Base-by-base conservation (phyloP, 1,140 invertebrate genomes). In the Reticulitermes speratus region DNA sequence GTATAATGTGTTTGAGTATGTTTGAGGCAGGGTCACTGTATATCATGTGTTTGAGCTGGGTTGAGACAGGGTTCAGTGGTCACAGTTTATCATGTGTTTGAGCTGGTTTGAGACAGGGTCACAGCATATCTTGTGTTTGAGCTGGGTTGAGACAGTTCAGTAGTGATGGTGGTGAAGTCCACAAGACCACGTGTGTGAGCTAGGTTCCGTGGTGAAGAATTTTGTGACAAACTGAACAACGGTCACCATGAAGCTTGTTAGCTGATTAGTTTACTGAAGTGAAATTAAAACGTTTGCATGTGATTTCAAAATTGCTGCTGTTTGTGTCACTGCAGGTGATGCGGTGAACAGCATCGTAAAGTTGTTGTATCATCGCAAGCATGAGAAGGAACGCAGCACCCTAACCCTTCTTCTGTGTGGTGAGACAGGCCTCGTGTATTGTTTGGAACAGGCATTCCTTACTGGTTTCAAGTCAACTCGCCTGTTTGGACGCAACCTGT, bases 341-440 rank as follows among this genome's bases (percentile, higher is more conserved):
- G 96, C 97, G 88, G 97, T 99, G 0, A 99, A 99, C 92, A 96
- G 96, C 25, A 96, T 99, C 88, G 97, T 99, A 0, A 99, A 99
- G 92, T 98, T 98, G 93, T 98, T 97, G 90, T 98, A 98, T 89
- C 92, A 95, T 86, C 93, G 94, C 30, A 96, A 95, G 88, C 93
- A 94, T 14, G 94, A 95, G 87, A 97, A 98, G 90, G 93, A 93
- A 86, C 92, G 93, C 88, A 94, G 95, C 59, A 97, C 95, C 86
- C 91, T 99, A 52, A 99, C 98, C 30, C 95, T 96, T 82, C 92
- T 99, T 52, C 91, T 99, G 21, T 99, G 98, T 91, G 98, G 98
- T 2, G 98, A 99, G 90, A 94, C 95, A 88, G 98, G 98, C 2
- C 92, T 99, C 2, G 98, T 99, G 3, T 95, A 95, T 88, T 97